Evolutionary conservation across 2,797 vertebrate genomes (phyloP).

Genomic region (Trematomus bernacchii): DNA sequence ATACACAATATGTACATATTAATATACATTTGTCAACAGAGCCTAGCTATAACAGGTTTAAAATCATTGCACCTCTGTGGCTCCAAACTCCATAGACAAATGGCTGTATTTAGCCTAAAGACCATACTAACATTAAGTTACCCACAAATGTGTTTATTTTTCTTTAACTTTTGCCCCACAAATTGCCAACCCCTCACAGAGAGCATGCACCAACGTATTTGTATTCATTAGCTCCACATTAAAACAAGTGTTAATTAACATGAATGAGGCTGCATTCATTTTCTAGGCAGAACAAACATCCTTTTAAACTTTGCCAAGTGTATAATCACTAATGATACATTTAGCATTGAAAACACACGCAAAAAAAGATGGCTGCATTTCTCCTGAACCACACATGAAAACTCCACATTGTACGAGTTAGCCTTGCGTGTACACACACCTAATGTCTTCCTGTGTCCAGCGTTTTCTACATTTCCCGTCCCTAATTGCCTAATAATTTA

Average conservation of each 20-base stretch:
- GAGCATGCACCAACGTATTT: constrained; percentile 46
- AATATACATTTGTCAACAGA: neutral
- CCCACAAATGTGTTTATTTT: constrained; percentile 63
- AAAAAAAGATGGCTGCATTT: constrained; percentile 48
- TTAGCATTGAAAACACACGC: constrained; percentile 64
- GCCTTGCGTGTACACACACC: constrained; percentile 44
- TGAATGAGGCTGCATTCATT: constrained; percentile 40
- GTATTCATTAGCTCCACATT: constrained; percentile 62
- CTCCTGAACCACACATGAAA: constrained; percentile 50
- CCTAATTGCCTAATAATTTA: constrained; percentile 85
- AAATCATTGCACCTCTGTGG: constrained; percentile 22
- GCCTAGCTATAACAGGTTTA: neutral
- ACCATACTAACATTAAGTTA: constrained; percentile 35
- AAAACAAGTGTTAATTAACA: constrained; percentile 66
- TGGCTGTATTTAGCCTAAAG: constrained; percentile 26
- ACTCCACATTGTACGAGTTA: constrained; percentile 58
- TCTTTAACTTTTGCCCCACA: constrained; percentile 27
- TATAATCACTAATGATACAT: constrained; percentile 72
- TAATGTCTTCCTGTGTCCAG: constrained; percentile 77
- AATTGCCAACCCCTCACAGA: constrained; percentile 27
- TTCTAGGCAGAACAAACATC: constrained; percentile 66
- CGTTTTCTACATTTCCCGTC: constrained; percentile 80
- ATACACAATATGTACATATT: neutral
- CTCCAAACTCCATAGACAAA: constrained; percentile 14
- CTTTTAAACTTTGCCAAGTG: constrained; percentile 54